Evolutionary conservation across 1,140 invertebrate species (phyloP).

Genomic region (Micrasema longulum): DNA sequence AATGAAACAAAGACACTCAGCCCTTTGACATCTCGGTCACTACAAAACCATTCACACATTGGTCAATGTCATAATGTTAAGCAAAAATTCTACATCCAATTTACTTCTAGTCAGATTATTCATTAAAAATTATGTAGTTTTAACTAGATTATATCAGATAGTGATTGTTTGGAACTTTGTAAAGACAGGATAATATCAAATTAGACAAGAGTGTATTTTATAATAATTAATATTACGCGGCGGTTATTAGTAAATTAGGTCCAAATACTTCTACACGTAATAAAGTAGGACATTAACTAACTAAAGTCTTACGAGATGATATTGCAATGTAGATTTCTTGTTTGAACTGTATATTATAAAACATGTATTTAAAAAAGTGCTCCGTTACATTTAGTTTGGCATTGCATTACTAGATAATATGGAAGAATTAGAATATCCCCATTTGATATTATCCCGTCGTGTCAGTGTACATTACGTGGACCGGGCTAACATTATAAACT

Average conservation of each 20-base stretch:
- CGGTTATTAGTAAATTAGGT: too few species aligned
- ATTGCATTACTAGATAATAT: slow-evolving; percentile 9
- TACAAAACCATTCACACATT: slow-evolving; percentile 35
- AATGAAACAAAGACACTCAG: slow-evolving; percentile 16
- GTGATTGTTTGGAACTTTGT: slow-evolving; percentile 40
- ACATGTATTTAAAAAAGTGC: too few species aligned
- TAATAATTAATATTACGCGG: neutral
- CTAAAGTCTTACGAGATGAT: too few species aligned
- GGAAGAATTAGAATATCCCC: slow-evolving; percentile 21
- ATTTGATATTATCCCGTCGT: slow-evolving; percentile 24
- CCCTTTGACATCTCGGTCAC: neutral
- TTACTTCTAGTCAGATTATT: slow-evolving; percentile 18
- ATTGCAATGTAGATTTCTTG: too few species aligned
- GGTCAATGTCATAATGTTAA: slow-evolving; percentile 31
- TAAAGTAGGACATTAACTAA: too few species aligned
- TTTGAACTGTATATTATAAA: too few species aligned
- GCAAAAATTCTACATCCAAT: slow-evolving; percentile 12
- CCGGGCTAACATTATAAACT: slow-evolving; percentile 29
- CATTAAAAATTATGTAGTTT: slow-evolving; percentile 7
- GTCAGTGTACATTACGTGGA: slow-evolving; percentile 8
- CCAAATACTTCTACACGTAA: too few species aligned
- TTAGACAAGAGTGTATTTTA: slow-evolving; percentile 4
- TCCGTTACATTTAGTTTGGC: too few species aligned
- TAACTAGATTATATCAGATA: slow-evolving; percentile 34
- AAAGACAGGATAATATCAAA: slow-evolving; percentile 17